Evolutionary conservation across 2,797 vertebrate genomes (phyloP).

Genomic region (Chloroceryle amazona): DNA sequence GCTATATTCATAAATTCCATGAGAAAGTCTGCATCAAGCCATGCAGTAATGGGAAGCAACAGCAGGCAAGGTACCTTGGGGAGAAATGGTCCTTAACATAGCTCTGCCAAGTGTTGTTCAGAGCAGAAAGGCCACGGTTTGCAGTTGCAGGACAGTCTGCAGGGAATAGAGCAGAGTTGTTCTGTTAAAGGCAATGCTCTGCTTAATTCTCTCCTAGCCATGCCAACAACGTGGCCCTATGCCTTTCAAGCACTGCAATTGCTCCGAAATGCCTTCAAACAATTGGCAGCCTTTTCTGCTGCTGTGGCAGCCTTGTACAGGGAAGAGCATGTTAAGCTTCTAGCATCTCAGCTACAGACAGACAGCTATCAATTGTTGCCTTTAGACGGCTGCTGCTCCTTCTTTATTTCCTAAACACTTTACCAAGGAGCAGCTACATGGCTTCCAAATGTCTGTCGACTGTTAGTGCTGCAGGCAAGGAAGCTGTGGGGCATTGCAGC

Average conservation of each 20-base stretch:
- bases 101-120: not conserved
- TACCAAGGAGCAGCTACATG: not conserved
- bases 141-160: not conserved
- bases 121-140: not conserved
- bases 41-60: not conserved
- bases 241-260: not conserved
- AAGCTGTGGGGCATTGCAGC: not conserved
- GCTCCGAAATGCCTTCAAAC: fast-evolving
- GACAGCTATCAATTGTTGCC: not conserved
- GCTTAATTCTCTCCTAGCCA: not conserved
- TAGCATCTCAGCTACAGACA: not conserved
- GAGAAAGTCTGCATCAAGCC: not conserved
- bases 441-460: not conserved
- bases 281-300: not conserved
- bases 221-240: fast-evolving
- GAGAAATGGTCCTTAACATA: not conserved
- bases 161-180: not conserved
- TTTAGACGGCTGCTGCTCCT: not conserved
- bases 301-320: fast-evolving
- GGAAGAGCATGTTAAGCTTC: not conserved
- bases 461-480: not conserved
- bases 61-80: not conserved
- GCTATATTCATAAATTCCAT: slow-evolving; percentile 33
- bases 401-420: fast-evolving
- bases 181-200: not conserved